Evolutionary conservation across 2,888 invertebrate species (phyloP), one percentile per base, ranked within the genome.

Genomic region (Ischnus inquisitorius): DNA sequence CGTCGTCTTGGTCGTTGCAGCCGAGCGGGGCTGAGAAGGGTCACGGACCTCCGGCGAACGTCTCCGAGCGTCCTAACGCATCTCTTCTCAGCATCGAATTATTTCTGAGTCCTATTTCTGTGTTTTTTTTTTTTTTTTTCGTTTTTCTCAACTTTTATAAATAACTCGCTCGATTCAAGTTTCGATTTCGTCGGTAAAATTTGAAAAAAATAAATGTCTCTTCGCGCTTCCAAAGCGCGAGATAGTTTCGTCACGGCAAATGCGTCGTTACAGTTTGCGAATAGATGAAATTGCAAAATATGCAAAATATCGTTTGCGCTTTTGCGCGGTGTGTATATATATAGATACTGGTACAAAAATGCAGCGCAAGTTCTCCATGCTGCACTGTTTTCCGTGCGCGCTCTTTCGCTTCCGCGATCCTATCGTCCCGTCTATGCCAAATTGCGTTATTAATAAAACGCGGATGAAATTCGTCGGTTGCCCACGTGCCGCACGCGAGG

Each of bases 341-440:
- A 64, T 64, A 76, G 22, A 22, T 12, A 12, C 10, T 19, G n/a
- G 43, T 22, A 22, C 22, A 54, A 22, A 54, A 54, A 22, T 54
- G 22, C 54, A 22, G 54, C 10, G 54, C 10, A 54, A 41, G 16
- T 25, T 43, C 51, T 51, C 54, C 64, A 71, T 43, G 46, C 60
- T 25, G 34, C 10, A 16, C 54, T 6, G 16, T 75, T 46, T 34
- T 67, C 51, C 43, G 19, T 84, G 72, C 76, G 83, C 83, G 79
- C 62, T 67, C 79, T 86, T 86, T 84, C 67, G 85, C 87, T 90
- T 90, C 89, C 89, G 88, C 85, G 84, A 87, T 87, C 79, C 65
- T 84, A 77, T 72, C 41, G n/a, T 77, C 72, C 10, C 34, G 34
- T 64, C 78, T 79, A 87, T 89, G 89, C 89, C 90, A 89, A 89